Percentiles rank a stretch among this genome's conserved stretches.
These are phyloP conservation scores for Stegostoma tigrinum DNA, from an alignment of 2,113 vertebrate species.

Conservation along the genomic window DNA sequence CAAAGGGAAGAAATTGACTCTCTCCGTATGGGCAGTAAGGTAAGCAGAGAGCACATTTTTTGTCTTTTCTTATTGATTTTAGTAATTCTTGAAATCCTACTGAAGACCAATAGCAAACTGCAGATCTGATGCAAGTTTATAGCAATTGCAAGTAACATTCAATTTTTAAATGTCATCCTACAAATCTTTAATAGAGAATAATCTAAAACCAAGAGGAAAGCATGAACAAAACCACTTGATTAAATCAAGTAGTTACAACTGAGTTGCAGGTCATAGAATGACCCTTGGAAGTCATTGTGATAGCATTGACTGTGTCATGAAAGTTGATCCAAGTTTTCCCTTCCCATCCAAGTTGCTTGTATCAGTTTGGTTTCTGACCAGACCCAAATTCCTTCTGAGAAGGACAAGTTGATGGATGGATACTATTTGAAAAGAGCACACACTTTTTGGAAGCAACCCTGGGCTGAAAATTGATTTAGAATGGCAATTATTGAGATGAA, in stretches of 20 bases:
- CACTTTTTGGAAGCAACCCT: background rate
- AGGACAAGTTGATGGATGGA: background rate
- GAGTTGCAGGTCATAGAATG: background rate
- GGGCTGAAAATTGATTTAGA: background rate
- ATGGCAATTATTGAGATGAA: background rate
- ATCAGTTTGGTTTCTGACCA: background rate
- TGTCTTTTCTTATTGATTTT: background rate
- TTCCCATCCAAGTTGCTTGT: background rate
- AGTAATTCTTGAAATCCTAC: background rate
- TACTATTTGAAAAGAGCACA: background rate
- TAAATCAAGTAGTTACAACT: background rate
- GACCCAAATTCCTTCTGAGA: background rate
- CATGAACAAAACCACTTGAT: background rate
- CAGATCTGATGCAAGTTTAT: background rate
- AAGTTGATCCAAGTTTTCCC: background rate
- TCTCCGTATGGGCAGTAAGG: conserved; percentile 83
- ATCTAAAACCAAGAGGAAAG: background rate
- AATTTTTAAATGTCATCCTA: background rate
- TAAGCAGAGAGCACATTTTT: conserved; percentile 43
- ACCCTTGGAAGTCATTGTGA: background rate
- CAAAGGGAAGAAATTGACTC: conserved; percentile 95
- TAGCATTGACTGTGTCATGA: background rate
- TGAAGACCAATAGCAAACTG: background rate
- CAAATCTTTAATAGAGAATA: background rate
- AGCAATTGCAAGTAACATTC: background rate